phyloP scores from a whole-genome alignment of 2,113 vertebrate species.

The Castor canadensis region DNA sequence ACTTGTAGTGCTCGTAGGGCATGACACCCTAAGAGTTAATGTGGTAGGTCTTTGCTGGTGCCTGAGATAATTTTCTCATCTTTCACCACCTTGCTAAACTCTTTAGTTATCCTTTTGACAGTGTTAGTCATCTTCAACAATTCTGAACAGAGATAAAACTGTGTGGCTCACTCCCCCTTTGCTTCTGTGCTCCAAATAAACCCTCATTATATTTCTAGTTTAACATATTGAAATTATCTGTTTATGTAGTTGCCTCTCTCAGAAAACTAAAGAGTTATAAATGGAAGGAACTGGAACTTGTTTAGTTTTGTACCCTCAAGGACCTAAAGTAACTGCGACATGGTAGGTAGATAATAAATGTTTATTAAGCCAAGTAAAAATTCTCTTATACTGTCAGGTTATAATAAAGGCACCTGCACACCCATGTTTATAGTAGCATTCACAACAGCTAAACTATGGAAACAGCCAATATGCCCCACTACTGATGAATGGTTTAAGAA shows the following conservation, averaged over 20 bases:
- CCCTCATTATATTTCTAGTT: background rate
- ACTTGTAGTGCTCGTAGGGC: background rate
- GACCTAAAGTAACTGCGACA: background rate
- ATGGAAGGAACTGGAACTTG: background rate
- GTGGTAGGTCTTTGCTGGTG: background rate
- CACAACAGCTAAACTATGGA: too few relatives aligned
- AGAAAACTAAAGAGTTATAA: conserved; percentile 4
- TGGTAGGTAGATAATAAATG: background rate
- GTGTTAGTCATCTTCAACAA: background rate
- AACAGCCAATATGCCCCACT: too few relatives aligned
- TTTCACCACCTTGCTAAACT: background rate
- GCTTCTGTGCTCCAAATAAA: background rate
- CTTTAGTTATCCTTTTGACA: background rate
- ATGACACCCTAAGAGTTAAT: background rate
- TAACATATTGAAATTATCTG: background rate
- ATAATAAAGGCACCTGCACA: too few relatives aligned
- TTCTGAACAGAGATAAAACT: background rate
- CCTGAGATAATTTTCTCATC: background rate
- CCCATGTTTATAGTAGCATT: too few relatives aligned
- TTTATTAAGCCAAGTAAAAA: background rate
- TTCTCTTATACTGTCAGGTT: background rate
- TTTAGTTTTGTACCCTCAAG: background rate
- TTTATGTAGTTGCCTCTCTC: background rate
- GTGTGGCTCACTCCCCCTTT: background rate
- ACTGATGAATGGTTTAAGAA: too few relatives aligned